Percentiles rank a stretch among this genome's conserved stretches.
Evolutionary conservation across 2,797 vertebrate species (phyloP).

Genomic region (Propithecus perrieri): DNA sequence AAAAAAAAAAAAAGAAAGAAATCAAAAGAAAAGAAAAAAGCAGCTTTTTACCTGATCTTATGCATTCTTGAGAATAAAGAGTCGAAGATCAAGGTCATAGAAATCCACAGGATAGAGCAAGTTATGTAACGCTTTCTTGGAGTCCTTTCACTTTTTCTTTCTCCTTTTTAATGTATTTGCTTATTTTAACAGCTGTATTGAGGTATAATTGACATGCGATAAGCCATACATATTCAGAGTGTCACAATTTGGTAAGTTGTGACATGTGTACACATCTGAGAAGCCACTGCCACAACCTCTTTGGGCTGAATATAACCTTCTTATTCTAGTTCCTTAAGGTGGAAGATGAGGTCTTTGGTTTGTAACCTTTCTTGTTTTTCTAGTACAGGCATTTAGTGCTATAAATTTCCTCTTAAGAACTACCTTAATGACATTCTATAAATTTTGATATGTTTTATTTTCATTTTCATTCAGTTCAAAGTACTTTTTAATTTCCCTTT

Average conservation of each 20-base stretch:
- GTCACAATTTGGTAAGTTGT: background rate
- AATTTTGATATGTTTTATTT: background rate
- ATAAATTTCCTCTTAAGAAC: background rate
- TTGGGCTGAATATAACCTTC: background rate
- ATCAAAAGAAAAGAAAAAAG: background rate
- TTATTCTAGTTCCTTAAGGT: background rate
- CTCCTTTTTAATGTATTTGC: constrained; percentile 62
- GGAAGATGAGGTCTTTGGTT: background rate
- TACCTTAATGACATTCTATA: background rate
- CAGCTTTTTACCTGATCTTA: background rate
- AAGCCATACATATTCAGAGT: background rate
- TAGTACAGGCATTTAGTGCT: background rate
- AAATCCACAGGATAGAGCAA: constrained; percentile 48
- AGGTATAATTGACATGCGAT: background rate
- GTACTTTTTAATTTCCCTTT: background rate
- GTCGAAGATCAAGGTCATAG: constrained; percentile 48
- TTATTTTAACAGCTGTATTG: constrained; percentile 32
- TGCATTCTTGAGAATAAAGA: background rate
- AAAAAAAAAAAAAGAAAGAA: background rate
- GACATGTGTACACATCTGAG: background rate
- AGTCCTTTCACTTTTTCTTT: constrained; percentile 65
- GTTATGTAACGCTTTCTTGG: constrained; percentile 51
- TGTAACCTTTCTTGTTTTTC: background rate
- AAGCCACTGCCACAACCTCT: background rate
- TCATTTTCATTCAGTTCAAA: constrained; percentile 2